phyloP scores from a whole-genome alignment of 2,888 invertebrate species.

The Xestia rhomboidea region DNA sequence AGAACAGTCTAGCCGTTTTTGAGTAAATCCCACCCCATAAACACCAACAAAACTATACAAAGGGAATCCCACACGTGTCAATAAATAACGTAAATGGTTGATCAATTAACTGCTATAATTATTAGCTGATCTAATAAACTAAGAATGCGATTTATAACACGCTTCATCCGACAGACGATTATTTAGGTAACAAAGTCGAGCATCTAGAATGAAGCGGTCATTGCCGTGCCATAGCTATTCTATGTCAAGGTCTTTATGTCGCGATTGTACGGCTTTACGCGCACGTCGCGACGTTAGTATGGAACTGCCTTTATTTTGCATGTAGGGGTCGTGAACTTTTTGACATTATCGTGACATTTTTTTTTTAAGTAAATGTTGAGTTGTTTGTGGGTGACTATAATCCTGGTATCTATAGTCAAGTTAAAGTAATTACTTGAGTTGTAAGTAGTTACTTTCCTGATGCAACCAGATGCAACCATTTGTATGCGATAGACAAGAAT shows the following conservation, averaged over 20 bases:
- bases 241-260: conserved; percentile 59
- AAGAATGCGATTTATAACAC: conserved; percentile 27
- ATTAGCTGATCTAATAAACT: conserved; percentile 26
- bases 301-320: conserved; percentile 49
- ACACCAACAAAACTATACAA: neutral
- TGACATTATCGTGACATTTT: neutral
- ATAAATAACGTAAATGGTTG: neutral
- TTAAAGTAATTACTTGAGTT: neutral
- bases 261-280: conserved; percentile 8
- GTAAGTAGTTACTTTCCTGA: no score
- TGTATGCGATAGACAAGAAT: neutral
- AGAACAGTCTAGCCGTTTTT: neutral
- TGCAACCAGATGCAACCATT: neutral
- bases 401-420: neutral
- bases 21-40: neutral
- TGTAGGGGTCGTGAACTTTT: conserved; percentile 27
- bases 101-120: conserved; percentile 13
- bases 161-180: conserved; percentile 42
- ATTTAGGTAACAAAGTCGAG: conserved; percentile 52
- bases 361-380: neutral
- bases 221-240: conserved; percentile 56
- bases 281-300: conserved; percentile 29
- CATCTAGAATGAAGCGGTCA: conserved; percentile 53
- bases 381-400: neutral
- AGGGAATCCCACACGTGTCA: conserved; percentile 4